A percentile compares a stretch with the other conserved stretches of the same genome.
phyloP scores from a whole-genome alignment of 2,888 invertebrate genomes.

The Heteropelma amictum region DNA sequence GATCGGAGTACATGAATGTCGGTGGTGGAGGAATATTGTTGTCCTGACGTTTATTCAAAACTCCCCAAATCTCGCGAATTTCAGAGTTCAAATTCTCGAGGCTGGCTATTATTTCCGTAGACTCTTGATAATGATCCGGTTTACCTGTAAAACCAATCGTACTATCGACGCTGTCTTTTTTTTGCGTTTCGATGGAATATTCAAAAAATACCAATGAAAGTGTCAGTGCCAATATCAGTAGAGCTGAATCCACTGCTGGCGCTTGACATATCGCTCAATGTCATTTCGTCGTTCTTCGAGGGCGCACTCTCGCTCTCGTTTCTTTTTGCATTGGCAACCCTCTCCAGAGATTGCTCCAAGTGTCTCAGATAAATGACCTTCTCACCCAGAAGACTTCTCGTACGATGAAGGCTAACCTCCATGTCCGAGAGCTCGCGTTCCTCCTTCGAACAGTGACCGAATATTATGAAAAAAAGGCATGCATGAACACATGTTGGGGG shows the following conservation, averaged over 20 bases:
- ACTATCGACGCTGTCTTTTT: conserved; percentile 5
- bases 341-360: conserved; percentile 87
- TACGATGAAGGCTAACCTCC: conserved; percentile 90
- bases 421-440: conserved; percentile 90
- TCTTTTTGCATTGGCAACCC: conserved; percentile 79
- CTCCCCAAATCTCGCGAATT: conserved; percentile 85
- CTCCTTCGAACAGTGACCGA: conserved; percentile 80
- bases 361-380: conserved; percentile 90
- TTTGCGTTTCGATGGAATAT: background rate
- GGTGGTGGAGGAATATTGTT: conserved; percentile 79
- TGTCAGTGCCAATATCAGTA: conserved; percentile 83
- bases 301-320: conserved; percentile 69
- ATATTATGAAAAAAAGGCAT: background rate
- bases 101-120: conserved; percentile 85
- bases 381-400: conserved; percentile 88
- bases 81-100: conserved; percentile 85
- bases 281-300: conserved; percentile 80
- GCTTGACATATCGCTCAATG: conserved; percentile 83
- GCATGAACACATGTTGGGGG: background rate
- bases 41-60: conserved; percentile 82
- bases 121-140: conserved; percentile 81
- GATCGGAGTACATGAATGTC: conserved; percentile 80
- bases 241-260: conserved; percentile 84
- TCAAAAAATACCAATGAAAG: conserved; percentile 71
- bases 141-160: conserved; percentile 64